Percentiles rank a stretch among this genome's conserved stretches.
Evolutionary conservation across 2,113 vertebrate genomes (phyloP).

Genomic region (Argyrosomus japonicus): DNA sequence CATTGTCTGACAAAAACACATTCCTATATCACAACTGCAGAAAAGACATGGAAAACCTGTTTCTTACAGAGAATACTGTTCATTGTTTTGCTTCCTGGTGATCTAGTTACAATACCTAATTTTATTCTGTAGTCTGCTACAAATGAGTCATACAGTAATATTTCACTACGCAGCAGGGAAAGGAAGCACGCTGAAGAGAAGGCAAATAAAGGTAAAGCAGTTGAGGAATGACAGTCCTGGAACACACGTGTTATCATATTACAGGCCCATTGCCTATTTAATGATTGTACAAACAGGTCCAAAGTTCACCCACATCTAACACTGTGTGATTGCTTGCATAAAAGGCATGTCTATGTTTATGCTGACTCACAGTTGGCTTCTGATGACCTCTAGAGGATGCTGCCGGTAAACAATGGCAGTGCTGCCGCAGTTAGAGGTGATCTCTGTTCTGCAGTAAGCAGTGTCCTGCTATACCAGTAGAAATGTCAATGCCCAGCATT

Average conservation of each 20-base stretch:
- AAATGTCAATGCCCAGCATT: conserved; percentile 46
- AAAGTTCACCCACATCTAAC: conserved; percentile 67
- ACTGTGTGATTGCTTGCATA: conserved; percentile 24
- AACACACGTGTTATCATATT: conserved; percentile 46
- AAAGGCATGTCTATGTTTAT: conserved; percentile 35
- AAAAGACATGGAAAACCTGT: conserved; percentile 3
- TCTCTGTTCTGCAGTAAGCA: conserved; percentile 25
- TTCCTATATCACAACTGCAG: background rate
- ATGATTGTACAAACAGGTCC: conserved; percentile 69
- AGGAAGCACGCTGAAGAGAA: conserved; percentile 13
- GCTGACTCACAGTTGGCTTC: conserved; percentile 56
- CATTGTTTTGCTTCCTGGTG: conserved; percentile 43
- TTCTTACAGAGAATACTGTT: conserved; percentile 25
- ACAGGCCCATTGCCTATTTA: conserved; percentile 55
- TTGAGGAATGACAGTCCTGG: conserved; percentile 40
- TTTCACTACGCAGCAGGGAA: conserved; percentile 37
- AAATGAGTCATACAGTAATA: conserved; percentile 70
- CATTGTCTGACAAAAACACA: conserved; percentile 2
- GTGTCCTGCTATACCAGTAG: conserved; percentile 3
- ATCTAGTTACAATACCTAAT: conserved; percentile 51
- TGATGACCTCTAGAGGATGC: conserved; percentile 75
- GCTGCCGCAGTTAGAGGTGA: conserved; percentile 28
- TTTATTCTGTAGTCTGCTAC: conserved; percentile 47
- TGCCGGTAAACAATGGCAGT: conserved; percentile 19
- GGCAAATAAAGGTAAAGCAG: conserved; percentile 49